Evolutionary conservation across 2,113 vertebrate species (phyloP).

Genomic region (Phalacrocorax carbo): DNA sequence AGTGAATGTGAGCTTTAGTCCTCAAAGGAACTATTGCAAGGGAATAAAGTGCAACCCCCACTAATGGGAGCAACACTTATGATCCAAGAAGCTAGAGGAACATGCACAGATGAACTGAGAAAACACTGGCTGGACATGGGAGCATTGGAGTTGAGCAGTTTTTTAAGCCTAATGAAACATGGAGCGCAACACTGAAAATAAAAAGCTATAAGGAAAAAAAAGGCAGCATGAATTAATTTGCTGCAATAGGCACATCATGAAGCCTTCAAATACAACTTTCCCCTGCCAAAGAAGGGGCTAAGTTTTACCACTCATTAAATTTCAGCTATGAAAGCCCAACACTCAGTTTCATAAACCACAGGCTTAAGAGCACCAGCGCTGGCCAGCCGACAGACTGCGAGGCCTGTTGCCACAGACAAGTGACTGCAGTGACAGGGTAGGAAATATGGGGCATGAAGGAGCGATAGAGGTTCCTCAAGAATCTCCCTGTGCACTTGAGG

Average conservation of each 20-base stretch:
- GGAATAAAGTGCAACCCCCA: not conserved
- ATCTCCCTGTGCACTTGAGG: not conserved
- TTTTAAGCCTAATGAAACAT: not conserved
- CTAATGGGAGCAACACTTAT: not conserved
- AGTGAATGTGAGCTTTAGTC: not conserved
- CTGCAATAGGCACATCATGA: not conserved
- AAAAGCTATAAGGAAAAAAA: not conserved
- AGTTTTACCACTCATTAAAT: not conserved
- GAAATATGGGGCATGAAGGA: not conserved
- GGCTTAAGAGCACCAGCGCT: not conserved
- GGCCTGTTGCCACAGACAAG: not conserved
- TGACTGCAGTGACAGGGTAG: not conserved
- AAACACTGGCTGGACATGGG: not conserved
- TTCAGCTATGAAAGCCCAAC: not conserved
- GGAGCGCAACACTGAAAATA: not conserved
- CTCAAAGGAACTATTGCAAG: not conserved
- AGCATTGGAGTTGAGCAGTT: not conserved
- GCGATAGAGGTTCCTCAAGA: not conserved
- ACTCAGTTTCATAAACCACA: not conserved
- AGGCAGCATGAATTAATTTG: not conserved
- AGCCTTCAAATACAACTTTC: not conserved
- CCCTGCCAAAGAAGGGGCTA: not conserved
- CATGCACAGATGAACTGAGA: not conserved
- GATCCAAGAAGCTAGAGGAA: not conserved
- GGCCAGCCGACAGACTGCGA: not conserved